Evolutionary conservation across 2,888 invertebrate genomes (phyloP).

Genomic region (Cancer borealis): DNA sequence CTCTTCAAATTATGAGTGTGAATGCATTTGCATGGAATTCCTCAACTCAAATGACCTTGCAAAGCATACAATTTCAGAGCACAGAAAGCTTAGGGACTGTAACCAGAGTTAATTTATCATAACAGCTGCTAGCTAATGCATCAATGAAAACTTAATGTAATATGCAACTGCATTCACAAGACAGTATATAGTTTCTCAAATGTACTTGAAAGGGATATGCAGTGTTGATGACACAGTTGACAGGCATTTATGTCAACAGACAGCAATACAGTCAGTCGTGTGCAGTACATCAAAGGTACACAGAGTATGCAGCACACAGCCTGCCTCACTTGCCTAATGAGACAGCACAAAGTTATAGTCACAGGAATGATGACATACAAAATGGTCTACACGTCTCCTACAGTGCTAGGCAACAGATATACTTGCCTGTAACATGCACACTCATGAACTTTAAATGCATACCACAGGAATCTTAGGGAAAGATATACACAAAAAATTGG

Average conservation of each 20-base stretch:
- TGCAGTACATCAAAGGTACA: slow-evolving; percentile 59
- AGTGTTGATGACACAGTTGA: slow-evolving; percentile 64
- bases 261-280: slow-evolving; percentile 52
- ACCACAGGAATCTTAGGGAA: slow-evolving; percentile 70
- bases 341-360: slow-evolving; percentile 52
- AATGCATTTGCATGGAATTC: slow-evolving; percentile 71
- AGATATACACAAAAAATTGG: slow-evolving; percentile 70
- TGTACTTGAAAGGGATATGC: slow-evolving; percentile 59
- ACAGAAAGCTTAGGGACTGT: slow-evolving; percentile 52
- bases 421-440: slow-evolving; percentile 64
- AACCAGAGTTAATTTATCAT: slow-evolving; percentile 37
- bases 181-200: slow-evolving; percentile 63
- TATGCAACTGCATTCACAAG: slow-evolving; percentile 73
- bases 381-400: slow-evolving; percentile 66
- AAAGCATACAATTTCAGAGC: slow-evolving; percentile 59
- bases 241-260: slow-evolving; percentile 63
- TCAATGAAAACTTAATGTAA: slow-evolving; percentile 42
- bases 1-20: slow-evolving; percentile 66
- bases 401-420: slow-evolving; percentile 65
- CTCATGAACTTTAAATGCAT: slow-evolving; percentile 71
- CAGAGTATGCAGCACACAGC: slow-evolving; percentile 64
- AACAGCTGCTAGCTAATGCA: slow-evolving; percentile 55
- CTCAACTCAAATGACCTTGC: slow-evolving; percentile 51
- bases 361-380: slow-evolving; percentile 66
- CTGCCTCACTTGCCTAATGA: slow-evolving; percentile 54